Base-by-base conservation (phyloP, 2,888 invertebrate species). In the Hemaris fuciformis region DNA sequence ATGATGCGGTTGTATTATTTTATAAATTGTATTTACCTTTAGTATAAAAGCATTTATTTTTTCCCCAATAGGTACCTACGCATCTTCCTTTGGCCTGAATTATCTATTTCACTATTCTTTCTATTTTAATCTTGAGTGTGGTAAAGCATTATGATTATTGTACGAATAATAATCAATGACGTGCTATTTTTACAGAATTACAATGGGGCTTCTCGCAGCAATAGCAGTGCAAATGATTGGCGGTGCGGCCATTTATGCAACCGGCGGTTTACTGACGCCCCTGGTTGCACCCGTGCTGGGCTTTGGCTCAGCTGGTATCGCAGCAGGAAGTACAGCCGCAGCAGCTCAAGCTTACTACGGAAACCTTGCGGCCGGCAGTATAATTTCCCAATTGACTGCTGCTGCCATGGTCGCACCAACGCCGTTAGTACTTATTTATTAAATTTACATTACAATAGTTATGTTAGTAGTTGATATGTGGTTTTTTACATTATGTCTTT, bases 371-470 rank as follows among this genome's bases (percentile, higher is more conserved):
- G 88, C 87, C 0, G 90, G 90, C 0, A 85, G 86, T 65, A 75
- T 89, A 13, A 75, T 90, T 2, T 84, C 89, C 0, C 64, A 86
- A 67, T 43, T 89, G 48, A 88, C 88, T 1, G 78, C 90, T 0
- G 78, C 76, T 0, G 90, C 88, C 0, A 89, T 89, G 89, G 73
- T 77, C 0, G 81, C 90, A 1, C 90, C 90, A 0, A 90, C 84
- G 3, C 89, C 86, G 63, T 89, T 75, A 79, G 79, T 78, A 63
- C 1, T 41, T 57, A 42, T 15, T 42, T 22, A 43, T 20, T 20
- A n/a, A n/a, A n/a, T n/a, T n/a, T n/a, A n/a, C n/a, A n/a, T n/a
- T n/a, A n/a, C n/a, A n/a, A n/a, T n/a, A n/a, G n/a, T n/a, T n/a
- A n/a, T n/a, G n/a, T n/a, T n/a, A n/a, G n/a, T n/a, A n/a, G n/a